Conservation (phyloP, 2,113 vertebrate genomes). For the Alouatta palliata region DNA sequence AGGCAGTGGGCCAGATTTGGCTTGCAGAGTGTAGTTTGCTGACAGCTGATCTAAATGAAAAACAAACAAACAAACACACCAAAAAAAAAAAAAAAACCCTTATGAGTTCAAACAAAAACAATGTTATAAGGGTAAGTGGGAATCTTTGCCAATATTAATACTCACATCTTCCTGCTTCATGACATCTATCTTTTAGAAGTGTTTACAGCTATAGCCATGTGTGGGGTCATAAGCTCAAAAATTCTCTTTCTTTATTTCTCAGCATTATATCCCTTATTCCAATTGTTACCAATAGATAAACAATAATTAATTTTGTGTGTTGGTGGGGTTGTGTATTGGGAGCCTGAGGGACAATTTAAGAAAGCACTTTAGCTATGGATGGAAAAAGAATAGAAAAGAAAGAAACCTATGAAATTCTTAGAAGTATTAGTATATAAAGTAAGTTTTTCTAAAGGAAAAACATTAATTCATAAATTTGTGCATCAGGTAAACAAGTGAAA, state of each 20-base stretch:
- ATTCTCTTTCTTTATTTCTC: neutral
- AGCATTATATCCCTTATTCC: neutral
- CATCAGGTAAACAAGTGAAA: neutral
- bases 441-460: neutral
- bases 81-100: neutral
- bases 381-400: neutral
- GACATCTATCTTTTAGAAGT: neutral
- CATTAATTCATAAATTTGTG: neutral
- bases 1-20: neutral
- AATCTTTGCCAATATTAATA: neutral
- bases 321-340: accelerated
- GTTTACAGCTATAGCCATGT: neutral
- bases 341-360: neutral
- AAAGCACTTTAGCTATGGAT: neutral
- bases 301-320: neutral
- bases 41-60: slow-evolving; percentile 25
- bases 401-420: neutral
- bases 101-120: neutral
- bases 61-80: neutral
- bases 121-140: neutral
- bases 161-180: neutral
- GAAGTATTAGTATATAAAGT: neutral
- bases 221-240: neutral
- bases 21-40: neutral
- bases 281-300: neutral